Percentiles rank a stretch among this genome's conserved stretches.
These are phyloP conservation scores for Bombus superbus DNA, from an alignment of 1,140 invertebrate genomes.

Conservation along the genomic window DNA sequence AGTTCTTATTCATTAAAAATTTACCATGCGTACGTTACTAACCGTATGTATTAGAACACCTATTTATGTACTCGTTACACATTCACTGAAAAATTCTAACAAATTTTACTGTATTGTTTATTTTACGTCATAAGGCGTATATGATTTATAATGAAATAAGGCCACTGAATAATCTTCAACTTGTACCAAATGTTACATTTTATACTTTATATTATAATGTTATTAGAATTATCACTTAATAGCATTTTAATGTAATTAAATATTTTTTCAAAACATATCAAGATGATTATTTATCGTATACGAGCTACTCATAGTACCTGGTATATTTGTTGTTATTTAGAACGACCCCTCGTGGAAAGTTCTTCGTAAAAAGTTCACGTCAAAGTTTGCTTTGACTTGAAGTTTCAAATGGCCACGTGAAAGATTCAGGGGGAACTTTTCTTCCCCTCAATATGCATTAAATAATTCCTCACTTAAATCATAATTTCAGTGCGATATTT, in stretches of 20 bases:
- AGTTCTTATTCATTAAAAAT: neutral
- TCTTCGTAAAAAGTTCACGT: constrained; percentile 20
- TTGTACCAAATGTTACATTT: no score
- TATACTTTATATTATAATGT: neutral
- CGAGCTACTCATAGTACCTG: neutral
- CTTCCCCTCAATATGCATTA: neutral
- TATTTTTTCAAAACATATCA: neutral
- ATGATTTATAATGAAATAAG: no score
- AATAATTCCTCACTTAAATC: constrained; percentile 5
- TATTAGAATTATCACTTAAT: neutral
- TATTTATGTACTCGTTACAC: no score
- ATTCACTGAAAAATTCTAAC: no score
- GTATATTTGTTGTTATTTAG: constrained; percentile 21
- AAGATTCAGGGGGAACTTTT: constrained; percentile 17
- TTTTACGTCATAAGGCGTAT: no score
- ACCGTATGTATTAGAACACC: no score
- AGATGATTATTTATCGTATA: neutral
- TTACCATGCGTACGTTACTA: no score
- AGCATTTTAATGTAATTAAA: neutral
- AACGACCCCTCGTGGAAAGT: neutral
- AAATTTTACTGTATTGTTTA: no score
- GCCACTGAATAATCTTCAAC: no score
- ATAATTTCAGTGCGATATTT: neutral
- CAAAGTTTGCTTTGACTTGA: constrained; percentile 25
- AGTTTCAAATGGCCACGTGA: constrained; percentile 33